These are phyloP conservation scores for Athene cunicularia DNA, from an alignment of 2,113 vertebrate species.

Conservation along the genomic window DNA sequence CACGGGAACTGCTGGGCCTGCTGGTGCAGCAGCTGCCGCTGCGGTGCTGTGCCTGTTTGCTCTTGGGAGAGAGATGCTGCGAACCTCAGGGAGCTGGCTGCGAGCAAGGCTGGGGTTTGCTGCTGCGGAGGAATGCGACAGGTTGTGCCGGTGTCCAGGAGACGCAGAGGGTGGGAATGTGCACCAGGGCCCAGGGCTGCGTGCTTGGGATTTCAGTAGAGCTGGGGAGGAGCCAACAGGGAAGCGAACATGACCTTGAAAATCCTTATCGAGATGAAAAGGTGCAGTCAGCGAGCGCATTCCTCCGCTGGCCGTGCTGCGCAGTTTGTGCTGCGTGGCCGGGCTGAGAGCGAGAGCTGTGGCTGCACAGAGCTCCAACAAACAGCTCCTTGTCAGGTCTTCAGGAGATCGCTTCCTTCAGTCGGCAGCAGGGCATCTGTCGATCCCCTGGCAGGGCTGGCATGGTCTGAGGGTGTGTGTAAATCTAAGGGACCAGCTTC, in stretches of 20 bases:
- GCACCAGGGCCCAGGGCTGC: slow-evolving; percentile 66
- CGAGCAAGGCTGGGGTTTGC: background rate
- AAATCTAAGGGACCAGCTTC: background rate
- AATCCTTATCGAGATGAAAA: slow-evolving; percentile 58
- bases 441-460: fast-evolving
- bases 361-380: background rate
- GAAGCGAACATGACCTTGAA: slow-evolving; percentile 73
- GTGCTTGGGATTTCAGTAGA: slow-evolving; percentile 77
- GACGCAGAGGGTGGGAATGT: slow-evolving; percentile 69
- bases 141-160: slow-evolving; percentile 73
- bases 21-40: background rate
- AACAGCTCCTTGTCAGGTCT: background rate
- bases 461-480: fast-evolving
- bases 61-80: background rate
- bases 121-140: slow-evolving; percentile 60
- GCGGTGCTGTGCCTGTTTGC: background rate
- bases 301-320: background rate
- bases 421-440: fast-evolving
- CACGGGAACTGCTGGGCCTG: background rate
- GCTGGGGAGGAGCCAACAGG: slow-evolving; percentile 67
- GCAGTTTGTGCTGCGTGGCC: background rate
- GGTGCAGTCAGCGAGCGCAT: slow-evolving; percentile 31
- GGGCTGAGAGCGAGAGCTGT: background rate
- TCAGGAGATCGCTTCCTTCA: fast-evolving
- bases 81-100: background rate